Percentiles rank a stretch among this genome's conserved stretches.
Conservation (phyloP, 1,140 invertebrate species). For the Diachasmimorpha longicaudata region DNA sequence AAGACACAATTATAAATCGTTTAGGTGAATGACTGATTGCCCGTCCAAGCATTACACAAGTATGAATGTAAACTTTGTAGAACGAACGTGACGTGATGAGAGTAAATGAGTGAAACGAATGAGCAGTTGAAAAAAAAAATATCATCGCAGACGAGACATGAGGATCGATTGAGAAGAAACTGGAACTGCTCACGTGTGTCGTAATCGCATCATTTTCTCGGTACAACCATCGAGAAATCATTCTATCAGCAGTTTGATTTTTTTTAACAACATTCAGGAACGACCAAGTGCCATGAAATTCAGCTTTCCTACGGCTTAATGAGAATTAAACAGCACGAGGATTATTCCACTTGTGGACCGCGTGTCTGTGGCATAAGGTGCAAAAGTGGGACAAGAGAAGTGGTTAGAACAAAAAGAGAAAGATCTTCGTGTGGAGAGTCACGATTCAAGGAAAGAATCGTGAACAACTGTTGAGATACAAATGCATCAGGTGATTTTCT, state of each 20-base stretch:
- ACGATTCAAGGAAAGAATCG: slow-evolving; percentile 3
- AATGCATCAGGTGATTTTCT: background rate
- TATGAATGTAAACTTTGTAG: background rate
- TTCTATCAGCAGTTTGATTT: background rate
- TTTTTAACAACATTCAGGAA: too few relatives aligned
- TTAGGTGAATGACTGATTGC: background rate
- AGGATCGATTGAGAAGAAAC: background rate
- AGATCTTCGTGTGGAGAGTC: slow-evolving; percentile 6
- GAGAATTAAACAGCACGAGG: background rate
- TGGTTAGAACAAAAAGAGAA: slow-evolving; percentile 14
- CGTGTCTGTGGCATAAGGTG: background rate
- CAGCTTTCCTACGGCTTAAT: background rate
- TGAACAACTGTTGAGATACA: slow-evolving; percentile 1
- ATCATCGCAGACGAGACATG: background rate
- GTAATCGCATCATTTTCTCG: background rate
- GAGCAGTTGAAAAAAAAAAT: background rate
- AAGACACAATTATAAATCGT: background rate
- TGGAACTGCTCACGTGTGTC: background rate
- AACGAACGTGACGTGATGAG: slow-evolving; percentile 1
- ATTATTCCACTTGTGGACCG: slow-evolving; percentile 6
- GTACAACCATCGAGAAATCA: background rate
- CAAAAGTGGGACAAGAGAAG: slow-evolving; percentile 17
- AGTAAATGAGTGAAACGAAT: background rate
- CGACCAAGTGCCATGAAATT: too few relatives aligned
- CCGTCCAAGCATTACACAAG: background rate